Percentiles rank a stretch among this genome's conserved stretches.
phyloP scores from a whole-genome alignment of 2,797 vertebrate species.

The Chloroceryle inda region DNA sequence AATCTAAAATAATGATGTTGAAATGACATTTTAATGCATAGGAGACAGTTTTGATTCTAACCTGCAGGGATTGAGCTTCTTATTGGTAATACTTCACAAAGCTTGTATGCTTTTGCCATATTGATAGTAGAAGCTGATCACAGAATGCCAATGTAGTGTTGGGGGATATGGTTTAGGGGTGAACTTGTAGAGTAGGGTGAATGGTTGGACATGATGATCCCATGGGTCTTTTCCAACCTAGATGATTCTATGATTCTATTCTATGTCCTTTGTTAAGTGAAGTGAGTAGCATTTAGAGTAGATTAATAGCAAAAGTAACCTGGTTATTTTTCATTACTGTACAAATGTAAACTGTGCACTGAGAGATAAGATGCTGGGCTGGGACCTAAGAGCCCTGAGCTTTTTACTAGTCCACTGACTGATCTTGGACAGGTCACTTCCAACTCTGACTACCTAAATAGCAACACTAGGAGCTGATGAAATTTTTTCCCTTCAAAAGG shows the following conservation, averaged over 20 bases:
- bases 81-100: not conserved
- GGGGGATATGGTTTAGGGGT: too few species aligned
- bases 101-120: not conserved
- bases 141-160: not conserved
- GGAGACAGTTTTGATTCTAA: not conserved
- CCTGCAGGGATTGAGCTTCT: not conserved
- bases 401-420: not conserved
- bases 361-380: not conserved
- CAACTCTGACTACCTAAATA: not conserved
- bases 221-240: too few species aligned
- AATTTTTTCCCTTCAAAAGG: not conserved
- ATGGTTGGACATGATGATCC: too few species aligned
- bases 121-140: not conserved
- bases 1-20: not conserved
- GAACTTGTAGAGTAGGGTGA: too few species aligned
- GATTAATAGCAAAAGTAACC: not conserved
- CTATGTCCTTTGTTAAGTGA: not conserved
- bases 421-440: not conserved
- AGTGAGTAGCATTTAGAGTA: not conserved
- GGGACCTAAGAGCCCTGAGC: not conserved
- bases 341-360: not conserved
- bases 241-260: too few species aligned
- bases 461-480: not conserved
- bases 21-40: not conserved
- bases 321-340: not conserved